phyloP scores from a whole-genome alignment of 2,113 vertebrate species.

The Meriones unguiculatus region DNA sequence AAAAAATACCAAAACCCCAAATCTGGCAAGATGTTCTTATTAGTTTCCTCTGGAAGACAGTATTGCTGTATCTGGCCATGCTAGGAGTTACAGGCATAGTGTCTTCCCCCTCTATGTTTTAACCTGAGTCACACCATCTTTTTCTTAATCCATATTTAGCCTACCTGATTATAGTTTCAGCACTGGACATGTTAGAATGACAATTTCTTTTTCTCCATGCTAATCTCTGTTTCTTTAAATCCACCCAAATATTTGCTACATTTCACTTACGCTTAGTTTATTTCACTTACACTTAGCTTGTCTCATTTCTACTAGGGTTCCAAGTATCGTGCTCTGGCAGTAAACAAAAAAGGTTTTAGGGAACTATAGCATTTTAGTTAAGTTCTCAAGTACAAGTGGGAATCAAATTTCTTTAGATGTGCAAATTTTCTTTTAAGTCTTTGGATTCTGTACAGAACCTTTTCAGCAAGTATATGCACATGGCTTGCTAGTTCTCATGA shows the following conservation, averaged over 20 bases:
- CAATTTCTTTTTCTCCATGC: neutral
- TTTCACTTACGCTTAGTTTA: no score
- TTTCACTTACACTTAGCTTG: neutral
- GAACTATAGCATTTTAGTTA: neutral
- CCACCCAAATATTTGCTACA: neutral
- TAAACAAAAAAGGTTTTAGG: neutral
- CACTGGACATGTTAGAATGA: neutral
- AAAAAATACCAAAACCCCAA: neutral
- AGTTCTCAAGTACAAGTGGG: neutral
- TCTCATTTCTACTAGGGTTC: neutral
- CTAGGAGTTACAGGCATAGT: neutral
- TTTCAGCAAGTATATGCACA: neutral
- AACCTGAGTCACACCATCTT: neutral
- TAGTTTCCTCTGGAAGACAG: neutral
- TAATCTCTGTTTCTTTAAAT: neutral
- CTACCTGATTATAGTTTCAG: neutral
- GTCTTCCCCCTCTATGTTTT: neutral
- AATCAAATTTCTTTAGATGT: neutral
- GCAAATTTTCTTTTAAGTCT: neutral
- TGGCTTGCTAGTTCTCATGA: neutral
- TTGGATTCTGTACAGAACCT: neutral
- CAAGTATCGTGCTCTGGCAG: neutral
- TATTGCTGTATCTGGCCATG: no score
- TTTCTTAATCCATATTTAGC: neutral
- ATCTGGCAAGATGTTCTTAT: neutral